Percentiles rank a stretch among this genome's conserved stretches.
These are phyloP conservation scores for Apocheima hispidaria DNA, from an alignment of 2,888 invertebrate species.

Conservation along the genomic window DNA sequence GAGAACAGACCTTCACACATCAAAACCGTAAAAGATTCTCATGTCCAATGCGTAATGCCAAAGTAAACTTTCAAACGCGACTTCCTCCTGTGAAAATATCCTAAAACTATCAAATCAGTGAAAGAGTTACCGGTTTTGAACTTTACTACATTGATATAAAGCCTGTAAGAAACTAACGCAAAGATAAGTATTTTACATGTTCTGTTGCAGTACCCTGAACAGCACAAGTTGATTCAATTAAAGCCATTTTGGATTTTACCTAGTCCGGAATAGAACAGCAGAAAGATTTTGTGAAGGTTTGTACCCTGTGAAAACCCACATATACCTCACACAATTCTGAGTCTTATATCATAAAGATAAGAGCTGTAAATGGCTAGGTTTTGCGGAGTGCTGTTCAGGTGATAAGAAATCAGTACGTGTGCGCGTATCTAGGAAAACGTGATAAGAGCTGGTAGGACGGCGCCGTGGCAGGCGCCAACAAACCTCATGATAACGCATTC, in stretches of 20 bases:
- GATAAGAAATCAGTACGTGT: slow-evolving; percentile 50
- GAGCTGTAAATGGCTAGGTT: slow-evolving; percentile 18
- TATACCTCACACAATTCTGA: slow-evolving; percentile 16
- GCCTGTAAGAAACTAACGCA: neutral
- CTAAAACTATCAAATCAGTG: neutral
- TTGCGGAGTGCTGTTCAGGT: slow-evolving; percentile 18
- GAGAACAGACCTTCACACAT: slow-evolving; percentile 19
- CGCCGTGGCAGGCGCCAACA: slow-evolving; percentile 56
- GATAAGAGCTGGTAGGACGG: slow-evolving; percentile 56
- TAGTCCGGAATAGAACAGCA: neutral
- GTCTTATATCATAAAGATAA: slow-evolving; percentile 20
- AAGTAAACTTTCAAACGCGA: slow-evolving; percentile 29
- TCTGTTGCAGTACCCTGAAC: neutral
- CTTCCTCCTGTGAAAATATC: slow-evolving; percentile 34
- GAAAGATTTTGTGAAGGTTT: neutral
- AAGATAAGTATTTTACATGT: neutral
- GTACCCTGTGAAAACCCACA: slow-evolving; percentile 7
- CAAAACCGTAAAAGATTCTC: slow-evolving; percentile 30
- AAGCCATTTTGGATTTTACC: slow-evolving; percentile 5
- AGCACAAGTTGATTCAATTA: neutral
- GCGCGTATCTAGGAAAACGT: slow-evolving; percentile 60
- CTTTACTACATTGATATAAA: slow-evolving; percentile 15
- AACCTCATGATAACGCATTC: slow-evolving; percentile 48
- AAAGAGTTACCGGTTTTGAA: slow-evolving; percentile 8
- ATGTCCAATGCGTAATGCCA: slow-evolving; percentile 29